Conservation (phyloP, 2,113 vertebrate genomes). For the Pardalotus punctatus region DNA sequence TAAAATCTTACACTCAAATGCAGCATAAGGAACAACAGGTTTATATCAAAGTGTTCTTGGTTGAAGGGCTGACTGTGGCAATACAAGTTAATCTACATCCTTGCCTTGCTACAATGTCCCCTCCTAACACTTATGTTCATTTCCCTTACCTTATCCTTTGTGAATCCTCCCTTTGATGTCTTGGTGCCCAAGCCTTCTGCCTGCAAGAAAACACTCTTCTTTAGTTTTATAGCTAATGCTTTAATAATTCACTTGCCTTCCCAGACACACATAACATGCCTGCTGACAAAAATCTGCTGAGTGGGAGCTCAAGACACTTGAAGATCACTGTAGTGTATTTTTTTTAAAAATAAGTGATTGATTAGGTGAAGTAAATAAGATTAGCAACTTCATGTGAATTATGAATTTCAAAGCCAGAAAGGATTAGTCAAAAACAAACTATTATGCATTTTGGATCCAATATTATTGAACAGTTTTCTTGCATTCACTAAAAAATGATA, state of each 20-base stretch:
- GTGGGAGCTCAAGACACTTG: not conserved
- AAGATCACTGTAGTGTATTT: not conserved
- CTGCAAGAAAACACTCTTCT: slow-evolving; percentile 66
- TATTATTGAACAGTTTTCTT: not conserved
- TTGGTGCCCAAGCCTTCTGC: slow-evolving; percentile 68
- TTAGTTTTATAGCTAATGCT: not conserved
- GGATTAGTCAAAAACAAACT: not conserved
- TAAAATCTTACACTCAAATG: not conserved
- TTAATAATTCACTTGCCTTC: not conserved
- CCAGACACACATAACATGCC: not conserved
- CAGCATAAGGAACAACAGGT: not conserved
- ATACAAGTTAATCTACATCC: not conserved
- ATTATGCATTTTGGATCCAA: not conserved
- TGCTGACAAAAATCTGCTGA: not conserved
- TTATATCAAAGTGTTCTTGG: not conserved
- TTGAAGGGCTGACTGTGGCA: not conserved
- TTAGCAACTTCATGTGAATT: not conserved
- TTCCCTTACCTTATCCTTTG: slow-evolving; percentile 84
- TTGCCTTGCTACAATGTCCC: not conserved
- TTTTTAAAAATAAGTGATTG: not conserved
- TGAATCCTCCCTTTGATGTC: slow-evolving; percentile 77
- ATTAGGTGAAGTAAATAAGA: not conserved
- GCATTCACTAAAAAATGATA: not conserved
- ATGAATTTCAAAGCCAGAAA: not conserved
- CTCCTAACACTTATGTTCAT: not conserved